These are phyloP conservation scores for Goniozus legneri DNA, from an alignment of 1,140 invertebrate genomes.

Conservation along the genomic window DNA sequence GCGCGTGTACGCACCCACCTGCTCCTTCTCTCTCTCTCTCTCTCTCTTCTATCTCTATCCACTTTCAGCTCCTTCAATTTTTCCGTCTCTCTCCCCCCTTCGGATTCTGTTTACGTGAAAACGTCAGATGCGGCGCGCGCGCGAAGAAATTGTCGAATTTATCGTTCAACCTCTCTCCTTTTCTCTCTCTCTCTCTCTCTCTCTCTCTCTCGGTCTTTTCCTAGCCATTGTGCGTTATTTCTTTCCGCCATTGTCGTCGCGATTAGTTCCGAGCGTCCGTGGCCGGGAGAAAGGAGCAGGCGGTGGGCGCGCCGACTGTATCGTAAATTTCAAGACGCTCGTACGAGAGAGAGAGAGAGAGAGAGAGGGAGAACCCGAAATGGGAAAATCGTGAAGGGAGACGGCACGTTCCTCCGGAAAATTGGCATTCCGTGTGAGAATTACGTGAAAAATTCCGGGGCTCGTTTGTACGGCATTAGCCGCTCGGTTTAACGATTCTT, in stretches of 20 bases:
- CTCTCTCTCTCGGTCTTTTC: slow-evolving; percentile 1
- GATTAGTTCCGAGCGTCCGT: slow-evolving; percentile 8
- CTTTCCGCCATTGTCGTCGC: background rate
- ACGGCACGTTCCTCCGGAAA: no score
- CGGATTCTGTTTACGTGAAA: slow-evolving; percentile 23
- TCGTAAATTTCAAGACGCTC: slow-evolving; percentile 13
- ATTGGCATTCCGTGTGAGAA: no score
- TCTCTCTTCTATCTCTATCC: slow-evolving; percentile 3
- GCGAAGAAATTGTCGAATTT: slow-evolving; percentile 32
- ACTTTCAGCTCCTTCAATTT: slow-evolving; percentile 4
- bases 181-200: slow-evolving; percentile 8
- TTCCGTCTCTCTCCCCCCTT: slow-evolving; percentile 12
- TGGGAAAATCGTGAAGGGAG: slow-evolving; percentile 2
- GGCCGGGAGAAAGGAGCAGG: slow-evolving; percentile 11
- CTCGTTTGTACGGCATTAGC: background rate
- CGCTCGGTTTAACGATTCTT: background rate
- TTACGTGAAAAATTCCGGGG: no score
- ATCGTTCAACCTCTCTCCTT: slow-evolving; percentile 12
- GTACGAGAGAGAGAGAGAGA: slow-evolving; percentile 7
- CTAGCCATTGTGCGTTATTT: slow-evolving; percentile 3
- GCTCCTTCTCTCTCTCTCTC: background rate
- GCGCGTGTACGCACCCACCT: no score
- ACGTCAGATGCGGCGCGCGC: slow-evolving; percentile 20
- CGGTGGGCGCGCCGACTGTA: background rate
- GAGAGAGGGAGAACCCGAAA: slow-evolving; percentile 1